Conservation (phyloP, 2,888 invertebrate genomes). For the Colletes collaris region DNA sequence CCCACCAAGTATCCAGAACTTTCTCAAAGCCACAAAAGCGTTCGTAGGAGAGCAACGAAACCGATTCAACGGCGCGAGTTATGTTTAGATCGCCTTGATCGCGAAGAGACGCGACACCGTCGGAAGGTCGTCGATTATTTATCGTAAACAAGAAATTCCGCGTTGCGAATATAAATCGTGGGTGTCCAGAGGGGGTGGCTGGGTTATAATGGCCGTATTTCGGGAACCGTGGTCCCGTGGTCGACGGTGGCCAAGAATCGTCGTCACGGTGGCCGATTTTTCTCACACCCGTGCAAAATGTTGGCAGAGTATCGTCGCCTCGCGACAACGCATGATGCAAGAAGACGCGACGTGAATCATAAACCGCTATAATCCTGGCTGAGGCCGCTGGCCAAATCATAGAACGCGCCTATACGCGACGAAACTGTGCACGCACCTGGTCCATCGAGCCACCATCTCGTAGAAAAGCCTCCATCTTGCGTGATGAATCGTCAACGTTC, state of each 20-base stretch:
- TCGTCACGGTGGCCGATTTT: conserved; percentile 32
- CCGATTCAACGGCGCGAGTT: conserved; percentile 4
- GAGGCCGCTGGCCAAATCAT: conserved; percentile 22
- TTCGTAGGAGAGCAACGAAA: background rate
- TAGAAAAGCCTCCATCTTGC: background rate
- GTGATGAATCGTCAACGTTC: background rate
- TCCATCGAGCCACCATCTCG: background rate
- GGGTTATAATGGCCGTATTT: conserved; percentile 60
- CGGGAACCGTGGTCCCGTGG: conserved; percentile 38
- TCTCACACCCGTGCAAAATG: conserved; percentile 32
- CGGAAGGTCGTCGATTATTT: conserved; percentile 54
- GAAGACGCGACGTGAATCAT: conserved; percentile 42
- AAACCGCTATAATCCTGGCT: conserved; percentile 25
- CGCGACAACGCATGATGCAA: conserved; percentile 29
- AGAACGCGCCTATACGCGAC: background rate
- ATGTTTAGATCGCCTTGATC: conserved; percentile 27
- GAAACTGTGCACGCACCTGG: conserved; percentile 2
- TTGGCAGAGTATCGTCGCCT: conserved; percentile 42
- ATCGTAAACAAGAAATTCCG: conserved; percentile 36
- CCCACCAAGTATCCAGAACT: background rate
- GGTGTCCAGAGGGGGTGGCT: conserved; percentile 43
- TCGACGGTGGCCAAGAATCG: conserved; percentile 47
- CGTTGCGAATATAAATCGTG: conserved; percentile 46
- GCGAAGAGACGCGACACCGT: conserved; percentile 13
- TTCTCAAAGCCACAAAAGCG: background rate